Evolutionary conservation across 2,113 vertebrate genomes (phyloP), one percentile per base, ranked within the genome.

Genomic region (Pachycephala philippinensis): DNA sequence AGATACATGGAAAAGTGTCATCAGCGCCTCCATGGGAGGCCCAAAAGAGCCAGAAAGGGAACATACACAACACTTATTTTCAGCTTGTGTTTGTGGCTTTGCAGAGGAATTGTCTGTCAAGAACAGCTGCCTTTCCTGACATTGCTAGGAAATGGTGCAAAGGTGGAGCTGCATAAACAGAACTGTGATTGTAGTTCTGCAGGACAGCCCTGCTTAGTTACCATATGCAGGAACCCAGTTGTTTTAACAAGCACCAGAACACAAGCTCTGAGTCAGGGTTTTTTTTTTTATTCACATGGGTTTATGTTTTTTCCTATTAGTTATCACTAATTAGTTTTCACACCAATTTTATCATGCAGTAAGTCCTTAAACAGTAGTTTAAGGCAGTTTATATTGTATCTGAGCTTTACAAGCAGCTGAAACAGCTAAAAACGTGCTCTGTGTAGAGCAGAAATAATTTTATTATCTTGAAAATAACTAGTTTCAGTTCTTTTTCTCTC

Each of bases 241-340:
- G 22, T 83, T 83, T 31, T 77, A 60, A 57, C n/a, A 59, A 61
- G 42, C 31, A 31, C 28, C 45, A 47, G 15, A 65, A 82, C 28
- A 61, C 18, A 65, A 64, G 24, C 54, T 11, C 18, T 7, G 7
- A 68, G 44, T 42, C n/a, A 40, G 14, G 9, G 13, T 4, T 1
- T 1, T 1, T 1, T 1, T 2, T 47, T 80, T 94, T 83, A 33
- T 68, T 66, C 49, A 45, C 1, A 1, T 39, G 24, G 6, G 3
- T 69, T 88, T 82, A 56, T 53, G 39, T 85, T 95, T 76, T 59
- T 83, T 72, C 1, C 80, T 69, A 33, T 27, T 66, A 50, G 5
- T 77, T 85, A 35, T 27, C 50, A 15, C 50, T 72, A 61, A 27
- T 57, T 35, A 28, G 16, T 84, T 87, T 94, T 78, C 65, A 66